Evolutionary conservation across 2,797 vertebrate genomes (phyloP).

Genomic region (Acridotheres tristis): DNA sequence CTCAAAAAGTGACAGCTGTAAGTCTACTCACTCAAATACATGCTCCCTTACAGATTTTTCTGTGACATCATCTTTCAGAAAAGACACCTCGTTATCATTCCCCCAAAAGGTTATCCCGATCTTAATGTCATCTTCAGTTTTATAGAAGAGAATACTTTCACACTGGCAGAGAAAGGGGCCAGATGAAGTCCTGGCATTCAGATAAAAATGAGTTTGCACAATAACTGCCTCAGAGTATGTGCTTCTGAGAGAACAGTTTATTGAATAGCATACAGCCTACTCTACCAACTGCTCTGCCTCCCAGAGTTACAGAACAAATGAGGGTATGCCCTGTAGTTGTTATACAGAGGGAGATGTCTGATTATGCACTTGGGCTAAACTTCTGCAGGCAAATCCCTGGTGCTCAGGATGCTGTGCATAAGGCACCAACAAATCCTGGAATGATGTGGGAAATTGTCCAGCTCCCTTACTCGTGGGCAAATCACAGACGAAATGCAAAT

Average conservation of each 20-base stretch:
- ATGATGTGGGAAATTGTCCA: constrained; percentile 17
- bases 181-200: constrained; percentile 4
- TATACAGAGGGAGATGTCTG: neutral
- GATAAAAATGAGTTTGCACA: constrained; percentile 16
- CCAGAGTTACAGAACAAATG: constrained; percentile 16
- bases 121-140: constrained; percentile 31
- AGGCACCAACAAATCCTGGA: neutral
- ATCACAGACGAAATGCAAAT: neutral
- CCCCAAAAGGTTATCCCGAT: neutral
- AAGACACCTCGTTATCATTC: neutral
- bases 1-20: neutral
- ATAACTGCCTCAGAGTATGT: neutral
- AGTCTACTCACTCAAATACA: neutral
- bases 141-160: neutral
- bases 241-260: constrained; percentile 14
- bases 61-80: neutral
- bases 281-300: neutral
- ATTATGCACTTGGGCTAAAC: neutral
- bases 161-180: neutral
- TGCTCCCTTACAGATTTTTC: neutral
- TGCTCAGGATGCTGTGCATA: neutral
- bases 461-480: neutral
- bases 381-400: neutral
- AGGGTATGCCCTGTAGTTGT: neutral
- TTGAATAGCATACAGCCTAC: neutral